phyloP scores from a whole-genome alignment of 2,113 vertebrate genomes.

The Datnioides undecimradiatus region DNA sequence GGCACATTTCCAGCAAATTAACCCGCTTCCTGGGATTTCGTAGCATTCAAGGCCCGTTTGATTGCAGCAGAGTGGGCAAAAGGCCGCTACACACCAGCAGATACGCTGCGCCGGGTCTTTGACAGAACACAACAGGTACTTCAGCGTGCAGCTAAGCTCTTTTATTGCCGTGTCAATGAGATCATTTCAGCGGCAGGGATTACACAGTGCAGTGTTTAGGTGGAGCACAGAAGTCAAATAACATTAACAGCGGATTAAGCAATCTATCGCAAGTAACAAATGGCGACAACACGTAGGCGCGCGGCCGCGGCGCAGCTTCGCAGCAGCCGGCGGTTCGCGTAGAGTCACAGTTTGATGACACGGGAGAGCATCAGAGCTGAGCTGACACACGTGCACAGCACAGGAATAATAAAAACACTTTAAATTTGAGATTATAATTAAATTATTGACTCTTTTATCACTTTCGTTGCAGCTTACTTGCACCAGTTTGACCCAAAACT shows the following conservation, averaged over 20 bases:
- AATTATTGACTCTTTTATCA: background rate
- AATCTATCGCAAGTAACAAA: background rate
- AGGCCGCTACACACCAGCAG: too few relatives aligned
- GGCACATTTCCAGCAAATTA: background rate
- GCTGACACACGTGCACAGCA: background rate
- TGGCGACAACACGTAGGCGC: background rate
- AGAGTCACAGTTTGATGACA: background rate
- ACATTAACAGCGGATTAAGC: conserved; percentile 9
- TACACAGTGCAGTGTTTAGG: background rate
- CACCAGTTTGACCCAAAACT: background rate
- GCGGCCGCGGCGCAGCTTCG: background rate
- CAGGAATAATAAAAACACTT: background rate
- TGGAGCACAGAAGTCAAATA: conserved; percentile 20
- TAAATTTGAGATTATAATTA: background rate
- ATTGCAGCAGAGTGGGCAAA: background rate
- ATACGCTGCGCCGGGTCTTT: too few relatives aligned
- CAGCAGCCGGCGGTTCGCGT: background rate
- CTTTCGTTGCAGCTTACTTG: background rate
- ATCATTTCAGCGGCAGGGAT: conserved; percentile 10
- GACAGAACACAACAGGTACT: background rate
- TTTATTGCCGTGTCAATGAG: background rate
- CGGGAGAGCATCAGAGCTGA: background rate
- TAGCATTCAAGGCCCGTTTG: background rate
- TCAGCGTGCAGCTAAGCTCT: background rate
- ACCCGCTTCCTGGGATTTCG: background rate